A percentile compares a stretch with the other conserved stretches of the same genome.
phyloP scores from a whole-genome alignment of 1,140 invertebrate species.

The Laodelphax striatellus region DNA sequence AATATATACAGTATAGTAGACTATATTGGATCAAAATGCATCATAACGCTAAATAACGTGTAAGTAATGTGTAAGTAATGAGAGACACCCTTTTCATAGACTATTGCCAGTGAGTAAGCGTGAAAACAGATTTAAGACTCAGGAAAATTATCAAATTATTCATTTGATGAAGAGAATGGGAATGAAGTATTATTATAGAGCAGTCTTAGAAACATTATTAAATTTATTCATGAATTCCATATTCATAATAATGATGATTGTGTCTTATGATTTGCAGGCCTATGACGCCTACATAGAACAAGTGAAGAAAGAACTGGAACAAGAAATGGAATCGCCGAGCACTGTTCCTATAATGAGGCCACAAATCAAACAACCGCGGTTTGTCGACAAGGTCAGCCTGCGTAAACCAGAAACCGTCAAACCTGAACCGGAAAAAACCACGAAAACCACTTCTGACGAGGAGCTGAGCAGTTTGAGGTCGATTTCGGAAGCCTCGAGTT shows the following conservation, averaged over 20 bases:
- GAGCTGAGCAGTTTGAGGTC: conserved; percentile 9
- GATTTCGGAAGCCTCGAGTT: conserved; percentile 7
- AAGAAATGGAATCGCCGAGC: conserved; percentile 28
- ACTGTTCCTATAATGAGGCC: conserved; percentile 31
- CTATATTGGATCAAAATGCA: no score
- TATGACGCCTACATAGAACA: conserved; percentile 39
- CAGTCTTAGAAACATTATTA: no score
- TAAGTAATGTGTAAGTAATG: no score
- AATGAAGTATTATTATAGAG: no score
- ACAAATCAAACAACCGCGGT: conserved; percentile 37
- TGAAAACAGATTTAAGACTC: no score
- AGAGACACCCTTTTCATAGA: no score
- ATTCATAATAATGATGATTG: neutral
- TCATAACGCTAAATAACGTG: no score
- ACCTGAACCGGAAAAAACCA: neutral
- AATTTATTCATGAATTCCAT: no score
- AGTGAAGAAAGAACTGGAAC: conserved; percentile 33
- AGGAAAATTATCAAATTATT: no score
- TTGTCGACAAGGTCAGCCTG: conserved; percentile 15
- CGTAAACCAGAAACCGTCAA: conserved; percentile 4
- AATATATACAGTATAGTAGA: no score
- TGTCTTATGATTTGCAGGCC: conserved; percentile 26
- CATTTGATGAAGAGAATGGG: no score
- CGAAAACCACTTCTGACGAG: neutral
- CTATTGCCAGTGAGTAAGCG: no score